Evolutionary conservation across 2,113 vertebrate genomes (phyloP), one percentile per base, ranked within the genome.

Genomic region (Ancistrus triradiatus): DNA sequence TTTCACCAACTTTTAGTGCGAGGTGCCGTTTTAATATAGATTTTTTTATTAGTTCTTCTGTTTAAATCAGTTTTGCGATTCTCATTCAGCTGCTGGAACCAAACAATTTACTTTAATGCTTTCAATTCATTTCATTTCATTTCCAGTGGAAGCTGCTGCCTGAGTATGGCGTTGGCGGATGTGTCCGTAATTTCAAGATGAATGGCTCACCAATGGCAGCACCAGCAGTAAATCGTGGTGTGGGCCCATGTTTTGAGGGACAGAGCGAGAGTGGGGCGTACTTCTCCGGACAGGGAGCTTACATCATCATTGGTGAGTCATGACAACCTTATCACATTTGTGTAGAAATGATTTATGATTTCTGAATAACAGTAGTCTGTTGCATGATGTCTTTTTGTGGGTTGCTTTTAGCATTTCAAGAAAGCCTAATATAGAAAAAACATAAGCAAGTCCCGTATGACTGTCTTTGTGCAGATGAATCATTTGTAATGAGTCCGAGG

Each of bases 101-200:
- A 31, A 31, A 4, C 27, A 31, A 7, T 7, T 31, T 31, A 4
- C 27, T 31, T 31, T 4, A 38, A 38, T 38, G 13, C n/a, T n/a
- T n/a, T n/a, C n/a, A n/a, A 38, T 13, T 38, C 35, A 38, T 14
- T 5, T 10, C n/a, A 22, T 14, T n/a, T 24, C 1, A 6, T 31
- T 83, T 59, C 15, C 6, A 76, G 90, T 86, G 58, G 7, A 89
- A 96, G 89, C 75, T 60, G 25, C 83, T 95, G 25, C 92, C 92
- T 7, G 58, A 74, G 48, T 86, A 86, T 33, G 90, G 87, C 69
- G 89, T 96, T 70, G 86, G 90, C 8, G 92, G 95, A 15, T 98
- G 95, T 63, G 59, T 98, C 58, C 91, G 82, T 55, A 89, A 93
- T 76, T 92, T 97, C 46, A 89, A 89, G 73, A 74, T 93, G 79